Conservation (phyloP, 2,797 vertebrate genomes). For the Rhinophrynus dorsalis region DNA sequence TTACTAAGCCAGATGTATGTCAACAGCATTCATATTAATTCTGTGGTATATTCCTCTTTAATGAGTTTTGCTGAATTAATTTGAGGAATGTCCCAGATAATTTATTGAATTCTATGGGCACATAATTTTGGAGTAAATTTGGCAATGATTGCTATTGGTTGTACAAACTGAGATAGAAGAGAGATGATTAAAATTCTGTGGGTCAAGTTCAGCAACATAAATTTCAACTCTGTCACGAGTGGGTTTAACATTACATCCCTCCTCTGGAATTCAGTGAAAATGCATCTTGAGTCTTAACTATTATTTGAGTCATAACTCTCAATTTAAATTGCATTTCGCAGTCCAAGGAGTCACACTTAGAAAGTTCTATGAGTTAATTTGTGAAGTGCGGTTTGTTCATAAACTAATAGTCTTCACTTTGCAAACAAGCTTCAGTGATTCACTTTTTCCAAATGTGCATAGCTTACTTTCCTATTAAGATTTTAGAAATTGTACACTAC, state of each 20-base stretch:
- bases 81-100: conserved; percentile 30
- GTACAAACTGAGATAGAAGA: conserved; percentile 22
- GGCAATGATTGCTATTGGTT: conserved; percentile 16
- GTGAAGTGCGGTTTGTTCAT: conserved; percentile 7
- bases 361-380: background rate
- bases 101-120: conserved; percentile 15
- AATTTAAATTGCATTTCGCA: conserved; percentile 4
- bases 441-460: conserved; percentile 10
- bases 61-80: conserved; percentile 44
- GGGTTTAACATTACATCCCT: conserved; percentile 8
- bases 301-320: conserved; percentile 7
- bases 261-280: conserved; percentile 20
- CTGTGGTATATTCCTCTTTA: conserved; percentile 32
- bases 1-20: conserved; percentile 37
- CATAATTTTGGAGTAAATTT: conserved; percentile 16
- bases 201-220: conserved; percentile 30
- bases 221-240: conserved; percentile 5
- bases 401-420: background rate
- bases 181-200: conserved; percentile 35
- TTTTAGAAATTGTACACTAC: background rate
- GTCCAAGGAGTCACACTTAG: conserved; percentile 1
- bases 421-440: background rate
- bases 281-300: conserved; percentile 3
- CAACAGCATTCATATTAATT: conserved; percentile 39
- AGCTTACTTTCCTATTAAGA: background rate